These are phyloP conservation scores for Nicator chloris DNA, from an alignment of 2,113 vertebrate genomes.

Conservation along the genomic window DNA sequence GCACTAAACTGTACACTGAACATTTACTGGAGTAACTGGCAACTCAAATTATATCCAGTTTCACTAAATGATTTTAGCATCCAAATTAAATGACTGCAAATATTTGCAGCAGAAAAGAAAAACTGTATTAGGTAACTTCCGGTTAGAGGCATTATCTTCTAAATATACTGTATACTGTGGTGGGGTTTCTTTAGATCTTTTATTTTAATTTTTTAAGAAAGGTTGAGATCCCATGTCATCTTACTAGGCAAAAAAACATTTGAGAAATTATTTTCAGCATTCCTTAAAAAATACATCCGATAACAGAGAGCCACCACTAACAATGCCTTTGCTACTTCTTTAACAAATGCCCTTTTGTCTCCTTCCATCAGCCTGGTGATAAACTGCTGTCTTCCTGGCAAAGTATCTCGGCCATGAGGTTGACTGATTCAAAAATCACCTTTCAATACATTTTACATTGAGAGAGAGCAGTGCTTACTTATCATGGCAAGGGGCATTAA, in stretches of 20 bases:
- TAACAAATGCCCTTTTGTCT: neutral
- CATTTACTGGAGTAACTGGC: neutral
- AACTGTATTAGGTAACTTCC: neutral
- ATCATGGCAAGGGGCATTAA: neutral
- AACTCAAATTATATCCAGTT: neutral
- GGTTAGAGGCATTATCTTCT: neutral
- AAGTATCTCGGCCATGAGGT: neutral
- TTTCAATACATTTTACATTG: neutral
- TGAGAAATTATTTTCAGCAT: neutral
- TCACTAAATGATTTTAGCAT: neutral
- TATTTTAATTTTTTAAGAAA: neutral
- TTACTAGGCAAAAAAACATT: neutral
- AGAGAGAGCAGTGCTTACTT: neutral
- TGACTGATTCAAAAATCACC: neutral
- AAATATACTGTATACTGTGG: neutral
- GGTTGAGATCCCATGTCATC: neutral
- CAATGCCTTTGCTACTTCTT: neutral
- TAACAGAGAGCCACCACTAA: constrained; percentile 13
- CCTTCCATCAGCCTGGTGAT: neutral
- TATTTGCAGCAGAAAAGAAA: neutral
- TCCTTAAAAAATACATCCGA: neutral
- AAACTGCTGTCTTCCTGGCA: neutral
- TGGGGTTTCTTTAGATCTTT: neutral
- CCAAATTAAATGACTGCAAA: neutral
- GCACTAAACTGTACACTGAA: neutral